These are phyloP conservation scores for Xiphorhynchus erythropygius DNA, from an alignment of 2,797 vertebrate genomes.

Conservation along the genomic window DNA sequence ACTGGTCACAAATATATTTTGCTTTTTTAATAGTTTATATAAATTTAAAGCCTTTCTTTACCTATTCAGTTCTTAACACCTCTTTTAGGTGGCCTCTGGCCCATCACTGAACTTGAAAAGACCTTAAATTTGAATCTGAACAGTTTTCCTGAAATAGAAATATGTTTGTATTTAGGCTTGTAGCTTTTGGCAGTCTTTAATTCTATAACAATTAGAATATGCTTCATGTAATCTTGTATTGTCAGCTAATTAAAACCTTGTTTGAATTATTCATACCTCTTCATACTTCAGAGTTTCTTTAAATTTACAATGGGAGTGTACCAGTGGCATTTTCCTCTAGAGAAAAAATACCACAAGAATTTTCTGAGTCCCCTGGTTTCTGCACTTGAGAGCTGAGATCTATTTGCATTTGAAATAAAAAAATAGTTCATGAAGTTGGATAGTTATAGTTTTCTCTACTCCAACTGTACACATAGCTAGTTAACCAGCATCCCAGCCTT, in stretches of 20 bases:
- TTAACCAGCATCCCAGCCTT: background rate
- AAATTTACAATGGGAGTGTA: background rate
- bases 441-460: background rate
- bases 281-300: background rate
- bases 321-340: background rate
- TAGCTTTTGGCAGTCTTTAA: background rate
- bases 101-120: background rate
- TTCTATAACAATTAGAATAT: background rate
- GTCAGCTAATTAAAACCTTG: background rate
- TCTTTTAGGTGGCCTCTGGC: background rate
- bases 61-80: background rate
- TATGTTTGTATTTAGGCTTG: background rate
- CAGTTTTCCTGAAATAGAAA: background rate
- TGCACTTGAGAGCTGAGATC: background rate
- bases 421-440: background rate
- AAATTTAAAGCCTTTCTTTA: background rate
- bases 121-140: background rate
- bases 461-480: background rate
- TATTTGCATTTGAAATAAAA: background rate
- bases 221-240: background rate
- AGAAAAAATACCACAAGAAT: background rate
- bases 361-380: background rate
- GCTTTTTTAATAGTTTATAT: background rate
- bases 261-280: slow-evolving; percentile 21
- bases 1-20: background rate